These are phyloP conservation scores for Antheraea assamensis DNA, from an alignment of 2,888 invertebrate genomes.

Conservation along the genomic window DNA sequence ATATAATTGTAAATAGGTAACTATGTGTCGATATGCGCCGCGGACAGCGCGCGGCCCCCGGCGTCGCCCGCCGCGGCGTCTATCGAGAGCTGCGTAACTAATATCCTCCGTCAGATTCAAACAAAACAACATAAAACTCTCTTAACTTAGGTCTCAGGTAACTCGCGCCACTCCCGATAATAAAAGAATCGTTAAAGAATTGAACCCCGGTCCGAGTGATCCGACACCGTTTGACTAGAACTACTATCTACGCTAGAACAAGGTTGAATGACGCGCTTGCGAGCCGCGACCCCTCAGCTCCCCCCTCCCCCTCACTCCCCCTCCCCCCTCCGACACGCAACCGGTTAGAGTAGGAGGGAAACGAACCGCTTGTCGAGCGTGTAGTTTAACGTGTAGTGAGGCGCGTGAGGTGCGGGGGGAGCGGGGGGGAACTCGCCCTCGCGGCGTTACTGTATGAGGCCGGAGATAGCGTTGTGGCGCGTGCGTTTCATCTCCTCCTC, in stretches of 20 bases:
- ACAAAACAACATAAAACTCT: slow-evolving; percentile 54
- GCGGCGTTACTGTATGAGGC: slow-evolving; percentile 85
- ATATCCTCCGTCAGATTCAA: slow-evolving; percentile 51
- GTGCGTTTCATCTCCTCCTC: slow-evolving; percentile 98
- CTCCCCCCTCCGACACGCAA: neutral
- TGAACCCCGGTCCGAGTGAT: slow-evolving; percentile 34
- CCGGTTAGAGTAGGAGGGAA: neutral
- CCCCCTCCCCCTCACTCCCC: too few relatives aligned
- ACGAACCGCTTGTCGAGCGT: neutral
- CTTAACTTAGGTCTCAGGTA: slow-evolving; percentile 65
- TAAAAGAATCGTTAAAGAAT: slow-evolving; percentile 15
- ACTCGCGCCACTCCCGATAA: slow-evolving; percentile 49
- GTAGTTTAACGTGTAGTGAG: neutral
- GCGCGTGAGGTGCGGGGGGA: slow-evolving; percentile 1
- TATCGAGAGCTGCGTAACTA: slow-evolving; percentile 59
- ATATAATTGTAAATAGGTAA: slow-evolving; percentile 65
- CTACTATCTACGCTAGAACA: slow-evolving; percentile 42
- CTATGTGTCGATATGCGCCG: slow-evolving; percentile 56
- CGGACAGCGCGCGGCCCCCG: slow-evolving; percentile 22
- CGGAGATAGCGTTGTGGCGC: slow-evolving; percentile 91
- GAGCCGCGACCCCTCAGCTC: neutral
- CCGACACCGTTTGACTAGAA: slow-evolving; percentile 49
- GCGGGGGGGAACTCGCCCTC: slow-evolving; percentile 16
- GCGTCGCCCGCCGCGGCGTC: slow-evolving; percentile 40
- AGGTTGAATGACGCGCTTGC: slow-evolving; percentile 22